Evolutionary conservation across 2,888 invertebrate genomes (phyloP).

Genomic region (Branchinecta sandiegonensis): DNA sequence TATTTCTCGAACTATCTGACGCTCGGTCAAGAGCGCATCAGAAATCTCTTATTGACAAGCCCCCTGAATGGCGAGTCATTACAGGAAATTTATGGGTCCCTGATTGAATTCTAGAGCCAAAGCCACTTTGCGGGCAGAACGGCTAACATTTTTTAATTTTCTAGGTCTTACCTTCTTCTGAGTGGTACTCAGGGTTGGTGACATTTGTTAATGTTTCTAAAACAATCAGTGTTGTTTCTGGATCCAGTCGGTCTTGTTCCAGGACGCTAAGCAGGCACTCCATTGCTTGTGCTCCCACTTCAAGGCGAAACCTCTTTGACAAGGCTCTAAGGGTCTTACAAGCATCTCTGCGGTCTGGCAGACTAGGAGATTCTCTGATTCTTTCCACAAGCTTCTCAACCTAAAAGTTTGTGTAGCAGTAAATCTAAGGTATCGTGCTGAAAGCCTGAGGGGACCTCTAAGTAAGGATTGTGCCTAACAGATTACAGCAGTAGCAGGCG

Average conservation of each 20-base stretch:
- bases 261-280: conserved; percentile 56
- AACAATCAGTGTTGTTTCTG: conserved; percentile 80
- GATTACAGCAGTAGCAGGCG: no score
- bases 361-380: conserved; percentile 74
- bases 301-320: conserved; percentile 78
- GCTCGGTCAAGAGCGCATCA: no score
- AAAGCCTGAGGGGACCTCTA: no score
- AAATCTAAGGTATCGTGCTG: background rate
- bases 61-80: no score
- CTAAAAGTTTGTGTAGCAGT: conserved; percentile 35
- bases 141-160: no score
- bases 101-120: no score
- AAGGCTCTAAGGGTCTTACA: conserved; percentile 83
- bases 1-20: no score
- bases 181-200: conserved; percentile 61
- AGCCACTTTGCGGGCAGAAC: no score
- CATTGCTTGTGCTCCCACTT: conserved; percentile 88
- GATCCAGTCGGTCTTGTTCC: conserved; percentile 67
- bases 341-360: conserved; percentile 92
- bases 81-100: no score
- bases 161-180: conserved; percentile 64
- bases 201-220: conserved; percentile 84
- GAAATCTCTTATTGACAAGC: no score
- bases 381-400: conserved; percentile 86
- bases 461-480: no score